phyloP scores from a whole-genome alignment of 1,140 invertebrate genomes.

The Neodiprion pinetum region DNA sequence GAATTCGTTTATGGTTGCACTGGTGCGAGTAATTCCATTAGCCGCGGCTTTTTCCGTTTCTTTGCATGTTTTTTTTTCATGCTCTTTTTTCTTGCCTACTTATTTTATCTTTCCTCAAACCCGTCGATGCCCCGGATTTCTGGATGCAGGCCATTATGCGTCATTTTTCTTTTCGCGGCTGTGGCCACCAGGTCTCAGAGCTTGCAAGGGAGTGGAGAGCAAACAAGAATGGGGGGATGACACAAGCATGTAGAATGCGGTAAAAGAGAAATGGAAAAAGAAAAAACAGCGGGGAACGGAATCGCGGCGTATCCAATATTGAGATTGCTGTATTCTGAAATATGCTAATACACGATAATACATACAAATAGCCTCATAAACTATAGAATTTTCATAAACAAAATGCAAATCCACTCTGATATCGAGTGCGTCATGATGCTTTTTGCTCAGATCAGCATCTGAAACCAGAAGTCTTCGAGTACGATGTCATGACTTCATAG shows the following conservation, averaged over 20 bases:
- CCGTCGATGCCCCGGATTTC: not conserved
- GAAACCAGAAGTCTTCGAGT: too few species aligned
- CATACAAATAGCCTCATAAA: slow-evolving; percentile 63
- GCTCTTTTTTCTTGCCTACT: too few species aligned
- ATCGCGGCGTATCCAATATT: slow-evolving; percentile 58
- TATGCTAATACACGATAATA: slow-evolving; percentile 63
- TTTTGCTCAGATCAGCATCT: not conserved
- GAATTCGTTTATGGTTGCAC: not conserved
- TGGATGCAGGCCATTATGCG: not conserved
- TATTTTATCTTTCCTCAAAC: not conserved
- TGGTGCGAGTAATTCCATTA: slow-evolving; percentile 2
- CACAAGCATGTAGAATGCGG: not conserved
- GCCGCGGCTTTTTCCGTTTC: not conserved
- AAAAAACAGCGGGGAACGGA: slow-evolving; percentile 56
- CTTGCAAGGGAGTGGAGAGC: slow-evolving; percentile 1
- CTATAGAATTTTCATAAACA: slow-evolving; percentile 65
- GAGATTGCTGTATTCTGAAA: slow-evolving; percentile 62
- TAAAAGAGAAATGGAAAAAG: slow-evolving; percentile 47
- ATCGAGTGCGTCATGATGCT: slow-evolving; percentile 48
- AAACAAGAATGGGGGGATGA: not conserved
- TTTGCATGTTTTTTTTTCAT: too few species aligned
- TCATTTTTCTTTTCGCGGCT: not conserved
- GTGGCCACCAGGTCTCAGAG: not conserved
- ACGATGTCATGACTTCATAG: too few species aligned
- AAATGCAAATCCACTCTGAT: slow-evolving; percentile 60